Percentiles rank a stretch among this genome's conserved stretches.
phyloP scores from a whole-genome alignment of 1,140 invertebrate genomes.

The Cotesia typhae region DNA sequence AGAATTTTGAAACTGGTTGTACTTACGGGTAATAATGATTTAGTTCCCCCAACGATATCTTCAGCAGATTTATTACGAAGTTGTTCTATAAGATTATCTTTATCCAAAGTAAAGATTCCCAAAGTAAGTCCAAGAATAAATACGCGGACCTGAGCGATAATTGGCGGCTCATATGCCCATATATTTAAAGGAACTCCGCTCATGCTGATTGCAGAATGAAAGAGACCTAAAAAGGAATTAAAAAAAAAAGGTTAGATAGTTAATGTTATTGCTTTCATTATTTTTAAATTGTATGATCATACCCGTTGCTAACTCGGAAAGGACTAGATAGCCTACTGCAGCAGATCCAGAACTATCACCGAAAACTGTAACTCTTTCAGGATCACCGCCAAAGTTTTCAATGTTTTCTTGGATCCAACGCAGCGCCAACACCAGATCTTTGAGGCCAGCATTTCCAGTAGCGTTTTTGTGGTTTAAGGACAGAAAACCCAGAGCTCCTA shows the following conservation, averaged over 20 bases:
- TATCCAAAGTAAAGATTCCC: conserved; percentile 5
- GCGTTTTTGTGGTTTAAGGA: conserved; percentile 68
- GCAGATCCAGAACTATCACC: conserved; percentile 56
- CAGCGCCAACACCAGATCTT: conserved; percentile 64
- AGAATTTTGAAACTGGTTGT: too few relatives aligned
- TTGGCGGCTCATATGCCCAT: conserved; percentile 69
- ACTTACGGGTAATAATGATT: conserved; percentile 4
- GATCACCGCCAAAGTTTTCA: conserved; percentile 48
- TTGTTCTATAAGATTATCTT: conserved; percentile 23
- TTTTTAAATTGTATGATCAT: too few relatives aligned
- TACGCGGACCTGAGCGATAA: conserved; percentile 58
- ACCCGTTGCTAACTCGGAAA: conserved; percentile 39
- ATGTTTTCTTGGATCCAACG: conserved; percentile 63
- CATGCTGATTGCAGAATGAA: conserved; percentile 61
- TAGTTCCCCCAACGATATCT: conserved; percentile 16
- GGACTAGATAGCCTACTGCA: conserved; percentile 44
- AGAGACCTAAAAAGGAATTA: conserved; percentile 29
- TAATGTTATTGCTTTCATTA: too few relatives aligned
- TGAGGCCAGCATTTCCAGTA: conserved; percentile 74
- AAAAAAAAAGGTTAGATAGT: too few relatives aligned
- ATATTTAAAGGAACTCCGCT: conserved; percentile 74
- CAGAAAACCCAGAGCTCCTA: conserved; percentile 66
- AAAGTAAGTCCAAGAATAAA: conserved; percentile 58
- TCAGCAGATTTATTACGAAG: conserved; percentile 25
- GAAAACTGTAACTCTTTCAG: conserved; percentile 59